phyloP scores from a whole-genome alignment of 2,113 vertebrate genomes.

The Monopterus albus region DNA sequence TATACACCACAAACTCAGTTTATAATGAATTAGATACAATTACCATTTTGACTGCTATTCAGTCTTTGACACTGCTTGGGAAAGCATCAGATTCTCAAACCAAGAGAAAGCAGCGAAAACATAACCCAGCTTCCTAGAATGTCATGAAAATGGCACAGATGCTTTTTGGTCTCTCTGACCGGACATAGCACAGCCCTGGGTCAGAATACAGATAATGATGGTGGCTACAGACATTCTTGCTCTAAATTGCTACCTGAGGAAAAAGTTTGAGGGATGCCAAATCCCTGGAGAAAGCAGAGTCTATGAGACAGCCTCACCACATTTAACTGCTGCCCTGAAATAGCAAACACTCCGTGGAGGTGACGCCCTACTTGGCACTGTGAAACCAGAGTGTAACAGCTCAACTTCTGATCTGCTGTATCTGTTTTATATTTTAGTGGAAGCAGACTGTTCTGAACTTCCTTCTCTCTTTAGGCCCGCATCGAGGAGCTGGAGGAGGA shows the following conservation, averaged over 20 bases:
- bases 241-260: conserved; percentile 79
- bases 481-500: conserved; percentile 87
- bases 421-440: too few relatives aligned
- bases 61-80: background rate
- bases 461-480: conserved; percentile 73
- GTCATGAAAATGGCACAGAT: conserved; percentile 33
- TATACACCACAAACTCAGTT: background rate
- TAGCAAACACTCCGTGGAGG: conserved; percentile 47
- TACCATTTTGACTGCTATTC: background rate
- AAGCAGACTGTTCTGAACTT: too few relatives aligned
- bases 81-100: background rate
- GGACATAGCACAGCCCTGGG: conserved; percentile 47
- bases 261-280: conserved; percentile 60
- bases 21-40: background rate
- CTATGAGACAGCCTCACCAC: conserved; percentile 31
- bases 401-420: background rate
- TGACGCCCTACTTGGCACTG: conserved; percentile 29
- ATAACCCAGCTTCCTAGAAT: conserved; percentile 46
- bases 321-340: conserved; percentile 61
- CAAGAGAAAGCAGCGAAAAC: conserved; percentile 22
- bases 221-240: conserved; percentile 71
- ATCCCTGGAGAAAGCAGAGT: conserved; percentile 49
- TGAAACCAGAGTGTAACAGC: conserved; percentile 19
- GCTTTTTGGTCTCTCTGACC: conserved; percentile 11
- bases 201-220: conserved; percentile 71